Evolutionary conservation across 2,888 invertebrate species (phyloP).

Genomic region (Gisinianus flammeolus): DNA sequence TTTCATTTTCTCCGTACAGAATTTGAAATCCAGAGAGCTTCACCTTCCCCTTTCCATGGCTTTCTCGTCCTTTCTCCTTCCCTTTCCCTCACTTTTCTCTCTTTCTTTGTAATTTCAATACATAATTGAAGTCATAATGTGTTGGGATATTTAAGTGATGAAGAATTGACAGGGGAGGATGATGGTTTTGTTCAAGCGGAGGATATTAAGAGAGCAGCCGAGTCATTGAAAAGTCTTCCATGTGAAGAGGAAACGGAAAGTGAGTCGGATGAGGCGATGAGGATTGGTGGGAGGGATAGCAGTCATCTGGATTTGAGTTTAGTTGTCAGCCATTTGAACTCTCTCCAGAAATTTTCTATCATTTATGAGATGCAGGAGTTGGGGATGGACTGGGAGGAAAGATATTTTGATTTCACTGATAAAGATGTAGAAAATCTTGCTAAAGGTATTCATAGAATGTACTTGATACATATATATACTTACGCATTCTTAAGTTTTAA

Average conservation of each 20-base stretch:
- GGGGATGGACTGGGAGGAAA: constrained; percentile 54
- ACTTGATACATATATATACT: background rate
- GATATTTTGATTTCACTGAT: constrained; percentile 54
- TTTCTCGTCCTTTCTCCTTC: too few relatives aligned
- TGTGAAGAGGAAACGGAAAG: constrained; percentile 29
- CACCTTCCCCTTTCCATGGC: too few relatives aligned
- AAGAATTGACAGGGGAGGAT: constrained; percentile 42
- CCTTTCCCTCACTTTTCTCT: too few relatives aligned
- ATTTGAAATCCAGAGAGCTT: too few relatives aligned
- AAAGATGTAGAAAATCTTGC: constrained; percentile 54
- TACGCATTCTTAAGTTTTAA: too few relatives aligned
- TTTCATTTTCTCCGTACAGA: too few relatives aligned
- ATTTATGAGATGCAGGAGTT: constrained; percentile 54
- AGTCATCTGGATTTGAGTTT: constrained; percentile 53
- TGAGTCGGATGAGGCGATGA: constrained; percentile 30
- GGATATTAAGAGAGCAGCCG: constrained; percentile 5
- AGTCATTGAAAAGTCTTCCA: constrained; percentile 12
- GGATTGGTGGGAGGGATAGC: constrained; percentile 41
- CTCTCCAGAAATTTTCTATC: constrained; percentile 52
- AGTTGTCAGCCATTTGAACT: constrained; percentile 47
- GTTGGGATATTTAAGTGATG: constrained; percentile 29
- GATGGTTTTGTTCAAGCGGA: constrained; percentile 40
- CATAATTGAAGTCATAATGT: too few relatives aligned
- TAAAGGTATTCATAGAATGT: constrained; percentile 47
- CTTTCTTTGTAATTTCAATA: too few relatives aligned